Conservation (phyloP, 2,888 invertebrate genomes). For the Dryobota labecula region DNA sequence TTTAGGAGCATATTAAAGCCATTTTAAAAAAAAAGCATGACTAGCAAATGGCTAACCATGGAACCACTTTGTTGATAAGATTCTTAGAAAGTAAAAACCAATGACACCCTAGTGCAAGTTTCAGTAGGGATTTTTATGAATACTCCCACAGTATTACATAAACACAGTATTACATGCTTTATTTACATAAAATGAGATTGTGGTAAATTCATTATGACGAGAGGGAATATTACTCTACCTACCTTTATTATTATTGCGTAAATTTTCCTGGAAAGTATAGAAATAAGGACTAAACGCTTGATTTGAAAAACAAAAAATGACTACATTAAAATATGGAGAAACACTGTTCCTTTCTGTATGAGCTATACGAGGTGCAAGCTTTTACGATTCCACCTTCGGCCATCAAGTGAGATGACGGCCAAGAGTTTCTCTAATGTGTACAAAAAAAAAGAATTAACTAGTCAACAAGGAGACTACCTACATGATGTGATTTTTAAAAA, state of each 20-base stretch:
- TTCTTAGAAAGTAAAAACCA: conserved; percentile 17
- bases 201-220: conserved; percentile 23
- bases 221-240: neutral
- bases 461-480: too few relatives aligned
- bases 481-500: too few relatives aligned
- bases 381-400: too few relatives aligned
- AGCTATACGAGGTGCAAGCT: neutral
- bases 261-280: neutral
- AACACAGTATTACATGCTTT: too few relatives aligned
- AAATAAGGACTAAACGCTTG: neutral
- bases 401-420: too few relatives aligned
- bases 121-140: too few relatives aligned
- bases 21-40: too few relatives aligned
- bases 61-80: neutral
- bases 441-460: too few relatives aligned
- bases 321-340: neutral
- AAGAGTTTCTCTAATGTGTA: too few relatives aligned
- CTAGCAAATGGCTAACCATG: neutral
- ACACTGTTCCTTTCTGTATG: neutral
- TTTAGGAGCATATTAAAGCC: neutral
- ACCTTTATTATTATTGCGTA: neutral
- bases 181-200: too few relatives aligned
- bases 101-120: neutral
- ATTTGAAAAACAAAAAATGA: neutral
- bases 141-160: too few relatives aligned